phyloP scores from a whole-genome alignment of 2,888 invertebrate genomes.

The Tyria jacobaeae region DNA sequence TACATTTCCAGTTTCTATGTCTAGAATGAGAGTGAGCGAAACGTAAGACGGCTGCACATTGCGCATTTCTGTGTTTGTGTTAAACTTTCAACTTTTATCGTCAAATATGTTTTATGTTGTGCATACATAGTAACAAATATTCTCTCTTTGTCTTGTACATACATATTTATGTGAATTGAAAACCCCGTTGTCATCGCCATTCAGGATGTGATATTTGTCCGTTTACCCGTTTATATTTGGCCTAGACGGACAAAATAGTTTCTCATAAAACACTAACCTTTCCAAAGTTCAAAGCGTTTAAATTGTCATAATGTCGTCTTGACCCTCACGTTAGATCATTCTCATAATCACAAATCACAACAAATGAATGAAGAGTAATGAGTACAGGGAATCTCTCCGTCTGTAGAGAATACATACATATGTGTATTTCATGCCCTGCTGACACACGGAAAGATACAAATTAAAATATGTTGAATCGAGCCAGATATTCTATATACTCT shows the following conservation, averaged over 20 bases:
- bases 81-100: constrained; percentile 21
- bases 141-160: not conserved
- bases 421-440: not conserved
- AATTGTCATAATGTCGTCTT: not conserved
- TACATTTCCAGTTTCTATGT: constrained; percentile 46
- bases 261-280: too few relatives aligned
- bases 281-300: not conserved
- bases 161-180: not conserved
- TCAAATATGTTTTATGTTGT: constrained; percentile 1
- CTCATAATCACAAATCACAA: not conserved
- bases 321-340: not conserved
- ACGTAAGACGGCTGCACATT: not conserved
- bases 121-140: too few relatives aligned
- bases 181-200: not conserved
- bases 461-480: not conserved
- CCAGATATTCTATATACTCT: not conserved
- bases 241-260: too few relatives aligned
- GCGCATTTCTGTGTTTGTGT: constrained; percentile 1
- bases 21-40: constrained; percentile 30
- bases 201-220: too few relatives aligned
- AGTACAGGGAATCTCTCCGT: not conserved
- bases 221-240: too few relatives aligned
- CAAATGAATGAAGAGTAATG: not conserved
- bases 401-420: not conserved
- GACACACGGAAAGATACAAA: not conserved